A percentile compares a stretch with the other conserved stretches of the same genome.
These are phyloP conservation scores for Neomorphus geoffroyi DNA, from an alignment of 2,797 vertebrate species.

Conservation along the genomic window DNA sequence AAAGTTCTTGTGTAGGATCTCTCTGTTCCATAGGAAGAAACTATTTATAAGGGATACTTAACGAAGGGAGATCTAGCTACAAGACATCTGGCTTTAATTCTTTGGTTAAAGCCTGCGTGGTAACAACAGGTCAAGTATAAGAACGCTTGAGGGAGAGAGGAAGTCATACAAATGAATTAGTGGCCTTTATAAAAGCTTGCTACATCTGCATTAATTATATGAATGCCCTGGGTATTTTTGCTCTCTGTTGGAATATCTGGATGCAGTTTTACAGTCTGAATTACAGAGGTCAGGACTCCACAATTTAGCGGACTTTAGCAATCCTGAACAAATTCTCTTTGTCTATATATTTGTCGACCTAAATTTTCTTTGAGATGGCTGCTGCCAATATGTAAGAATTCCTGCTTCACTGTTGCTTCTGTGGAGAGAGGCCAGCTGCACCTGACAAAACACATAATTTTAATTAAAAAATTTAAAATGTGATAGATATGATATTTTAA, in stretches of 20 bases:
- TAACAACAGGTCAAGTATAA: conserved; percentile 47
- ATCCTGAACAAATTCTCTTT: neutral
- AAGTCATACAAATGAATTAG: conserved; percentile 47
- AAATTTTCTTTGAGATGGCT: neutral
- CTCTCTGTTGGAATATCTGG: neutral
- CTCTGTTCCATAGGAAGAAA: neutral
- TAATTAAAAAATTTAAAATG: neutral
- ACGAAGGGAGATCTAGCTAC: neutral
- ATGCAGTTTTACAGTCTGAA: neutral
- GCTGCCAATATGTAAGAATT: neutral
- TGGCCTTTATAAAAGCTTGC: conserved; percentile 17
- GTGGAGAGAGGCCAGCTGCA: neutral
- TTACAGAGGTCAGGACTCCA: neutral
- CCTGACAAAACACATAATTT: neutral
- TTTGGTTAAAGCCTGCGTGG: neutral
- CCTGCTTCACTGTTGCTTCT: neutral
- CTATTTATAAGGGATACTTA: neutral
- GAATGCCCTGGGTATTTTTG: neutral
- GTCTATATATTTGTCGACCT: neutral
- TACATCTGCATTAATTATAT: conserved; percentile 35
- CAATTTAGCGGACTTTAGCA: neutral
- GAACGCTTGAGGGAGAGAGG: conserved; percentile 37
- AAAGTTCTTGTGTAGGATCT: neutral
- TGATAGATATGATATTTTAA: neutral
- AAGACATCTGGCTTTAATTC: conserved; percentile 53